Evolutionary conservation across 1,140 invertebrate genomes (phyloP).

Genomic region (Caenorhabditis brenneri): DNA sequence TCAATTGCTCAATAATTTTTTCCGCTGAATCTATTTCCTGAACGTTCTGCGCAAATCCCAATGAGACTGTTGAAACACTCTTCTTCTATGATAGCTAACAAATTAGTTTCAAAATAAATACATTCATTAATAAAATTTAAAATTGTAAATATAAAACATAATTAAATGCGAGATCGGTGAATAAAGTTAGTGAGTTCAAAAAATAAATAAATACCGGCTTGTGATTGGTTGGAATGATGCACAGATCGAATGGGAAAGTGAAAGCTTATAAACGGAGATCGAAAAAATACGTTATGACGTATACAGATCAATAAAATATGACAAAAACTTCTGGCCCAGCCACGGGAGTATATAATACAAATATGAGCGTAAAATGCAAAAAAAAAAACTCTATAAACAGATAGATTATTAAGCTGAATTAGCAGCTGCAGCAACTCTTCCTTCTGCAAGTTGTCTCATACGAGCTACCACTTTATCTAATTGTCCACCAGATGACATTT

Average conservation of each 20-base stretch:
- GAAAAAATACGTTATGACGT: neutral
- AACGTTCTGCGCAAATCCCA: too few relatives aligned
- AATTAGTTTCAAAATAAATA: neutral
- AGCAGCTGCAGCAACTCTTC: neutral
- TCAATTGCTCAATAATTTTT: too few relatives aligned
- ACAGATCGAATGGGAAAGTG: neutral
- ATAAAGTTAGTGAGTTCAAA: neutral
- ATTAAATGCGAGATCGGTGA: neutral
- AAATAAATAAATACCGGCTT: neutral
- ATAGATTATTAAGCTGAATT: neutral
- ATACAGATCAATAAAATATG: neutral
- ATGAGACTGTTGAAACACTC: too few relatives aligned
- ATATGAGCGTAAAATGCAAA: too few relatives aligned
- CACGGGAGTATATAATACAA: neutral
- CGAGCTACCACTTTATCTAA: constrained; percentile 19
- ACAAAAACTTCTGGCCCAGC: neutral
- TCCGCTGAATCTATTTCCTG: too few relatives aligned
- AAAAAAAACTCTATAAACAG: too few relatives aligned
- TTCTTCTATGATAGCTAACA: too few relatives aligned
- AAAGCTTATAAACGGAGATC: constrained; percentile 4
- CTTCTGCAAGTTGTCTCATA: neutral
- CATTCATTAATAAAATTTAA: too few relatives aligned
- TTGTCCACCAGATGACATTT: neutral
- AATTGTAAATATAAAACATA: too few relatives aligned
- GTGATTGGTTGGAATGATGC: neutral